Evolutionary conservation across 1,140 invertebrate genomes (phyloP), one percentile per base, ranked within the genome.

Genomic region (Drosophila santomea): DNA sequence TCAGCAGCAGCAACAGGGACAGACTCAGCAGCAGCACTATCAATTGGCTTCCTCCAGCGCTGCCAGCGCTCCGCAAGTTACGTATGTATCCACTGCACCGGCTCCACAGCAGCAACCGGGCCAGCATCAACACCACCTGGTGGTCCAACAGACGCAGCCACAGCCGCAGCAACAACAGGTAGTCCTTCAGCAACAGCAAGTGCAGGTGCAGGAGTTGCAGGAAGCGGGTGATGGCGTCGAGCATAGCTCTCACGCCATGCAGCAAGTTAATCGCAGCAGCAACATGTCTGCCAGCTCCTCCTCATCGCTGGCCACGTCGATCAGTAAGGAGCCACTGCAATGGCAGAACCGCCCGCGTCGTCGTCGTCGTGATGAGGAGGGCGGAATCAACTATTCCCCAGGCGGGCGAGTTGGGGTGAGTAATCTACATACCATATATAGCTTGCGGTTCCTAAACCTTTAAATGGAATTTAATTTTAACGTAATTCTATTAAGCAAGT

Each of bases 11-110:
- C 80, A 77, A 38, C 78, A 63, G 47, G 58, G 56, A 44, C 82
- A 81, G 61, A 47, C 64, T 23, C 78, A 80, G 44, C 80, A 79
- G 68, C 67, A 69, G 64, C 90, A 90, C 71, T 91, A 89, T 77
- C 71, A 83, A 88, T 81, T 92, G 73, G 68, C 91, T 90, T 92
- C 88, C 85, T 83, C 90, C 11, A 89, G 79, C 56, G 75, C 75
- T 35, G 47, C 61, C 14, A 61, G 74, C 55, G 80, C 91, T 14
- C 82, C 89, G 35, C 88, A 92, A 41, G 61, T 82, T 60, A 80
- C 88, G 55, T 92, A 90, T 75, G 68, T 72, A 15, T 59, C 77
- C 23, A 63, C 69, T 15, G 44, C 74, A n/a, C 82, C 80, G 35
- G 57, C 69, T 28, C 73, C 64, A 8, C 75, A 82, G 8, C 75